phyloP scores from a whole-genome alignment of 2,113 vertebrate species.

The Dipodomys stephensi region DNA sequence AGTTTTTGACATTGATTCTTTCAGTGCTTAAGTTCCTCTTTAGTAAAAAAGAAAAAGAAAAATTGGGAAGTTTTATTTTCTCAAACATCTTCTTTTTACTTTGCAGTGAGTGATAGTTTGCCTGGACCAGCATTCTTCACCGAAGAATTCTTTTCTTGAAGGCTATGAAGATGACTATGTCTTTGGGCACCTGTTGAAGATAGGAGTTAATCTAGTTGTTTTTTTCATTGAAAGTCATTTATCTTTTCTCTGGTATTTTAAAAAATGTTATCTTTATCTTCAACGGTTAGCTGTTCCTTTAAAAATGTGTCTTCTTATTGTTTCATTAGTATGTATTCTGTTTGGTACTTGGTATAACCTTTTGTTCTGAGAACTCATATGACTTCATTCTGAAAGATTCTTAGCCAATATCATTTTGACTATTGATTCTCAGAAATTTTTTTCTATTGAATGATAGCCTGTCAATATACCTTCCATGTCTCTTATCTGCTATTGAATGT shows the following conservation, averaged over 20 bases:
- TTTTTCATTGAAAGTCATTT: neutral
- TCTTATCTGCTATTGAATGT: neutral
- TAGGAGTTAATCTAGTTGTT: neutral
- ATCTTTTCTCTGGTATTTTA: neutral
- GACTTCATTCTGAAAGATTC: neutral
- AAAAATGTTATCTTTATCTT: neutral
- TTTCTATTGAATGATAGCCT: neutral
- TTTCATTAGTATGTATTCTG: neutral
- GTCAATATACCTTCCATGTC: neutral
- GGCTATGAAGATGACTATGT: neutral
- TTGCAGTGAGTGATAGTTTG: neutral
- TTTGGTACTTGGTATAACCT: neutral
- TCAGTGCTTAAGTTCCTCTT: neutral
- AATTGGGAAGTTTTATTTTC: neutral
- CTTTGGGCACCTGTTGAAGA: neutral
- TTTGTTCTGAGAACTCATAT: neutral
- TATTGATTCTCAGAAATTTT: neutral
- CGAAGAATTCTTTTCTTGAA: neutral
- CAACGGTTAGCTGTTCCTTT: neutral
- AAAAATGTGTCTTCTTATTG: neutral
- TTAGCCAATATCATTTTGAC: neutral
- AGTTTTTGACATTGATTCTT: constrained; percentile 16
- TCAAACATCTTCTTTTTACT: constrained; percentile 24
- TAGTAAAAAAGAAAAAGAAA: neutral
- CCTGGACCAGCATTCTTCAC: neutral